Evolutionary conservation across 2,113 vertebrate species (phyloP).

Genomic region (Lagopus leucura): DNA sequence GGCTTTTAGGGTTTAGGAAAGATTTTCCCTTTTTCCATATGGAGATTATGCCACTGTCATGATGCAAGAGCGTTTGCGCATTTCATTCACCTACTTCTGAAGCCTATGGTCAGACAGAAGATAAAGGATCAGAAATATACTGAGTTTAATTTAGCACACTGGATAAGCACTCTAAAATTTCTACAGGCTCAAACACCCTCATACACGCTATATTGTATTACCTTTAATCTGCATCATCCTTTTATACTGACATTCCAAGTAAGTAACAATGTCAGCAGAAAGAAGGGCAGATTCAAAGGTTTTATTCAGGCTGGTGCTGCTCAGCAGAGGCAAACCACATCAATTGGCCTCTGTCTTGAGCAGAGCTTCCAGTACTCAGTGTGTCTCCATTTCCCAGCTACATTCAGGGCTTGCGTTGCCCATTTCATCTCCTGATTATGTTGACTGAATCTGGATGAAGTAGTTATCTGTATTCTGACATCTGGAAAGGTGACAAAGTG

Average conservation of each 20-base stretch:
- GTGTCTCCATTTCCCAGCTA: neutral
- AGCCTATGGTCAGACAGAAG: constrained; percentile 45
- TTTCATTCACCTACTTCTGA: constrained; percentile 54
- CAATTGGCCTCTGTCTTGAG: neutral
- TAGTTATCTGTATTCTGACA: neutral
- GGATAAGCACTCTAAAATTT: neutral
- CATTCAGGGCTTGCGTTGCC: neutral
- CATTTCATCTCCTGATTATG: neutral
- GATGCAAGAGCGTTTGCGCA: constrained; percentile 10
- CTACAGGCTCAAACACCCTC: neutral
- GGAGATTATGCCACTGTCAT: constrained; percentile 45
- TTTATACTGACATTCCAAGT: neutral
- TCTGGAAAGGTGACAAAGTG: neutral
- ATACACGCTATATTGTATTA: neutral
- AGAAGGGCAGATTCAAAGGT: neutral
- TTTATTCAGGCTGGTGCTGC: neutral
- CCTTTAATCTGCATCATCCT: neutral
- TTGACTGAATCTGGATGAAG: neutral
- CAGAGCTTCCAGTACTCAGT: neutral
- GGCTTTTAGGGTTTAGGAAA: constrained; percentile 63
- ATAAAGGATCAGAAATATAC: constrained; percentile 30
- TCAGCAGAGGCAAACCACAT: rapidly evolving
- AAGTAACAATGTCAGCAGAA: neutral
- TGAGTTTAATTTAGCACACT: constrained; percentile 1
- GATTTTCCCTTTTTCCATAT: constrained; percentile 66